Evolutionary conservation across 2,113 vertebrate genomes (phyloP).

Genomic region (Cettia cetti): DNA sequence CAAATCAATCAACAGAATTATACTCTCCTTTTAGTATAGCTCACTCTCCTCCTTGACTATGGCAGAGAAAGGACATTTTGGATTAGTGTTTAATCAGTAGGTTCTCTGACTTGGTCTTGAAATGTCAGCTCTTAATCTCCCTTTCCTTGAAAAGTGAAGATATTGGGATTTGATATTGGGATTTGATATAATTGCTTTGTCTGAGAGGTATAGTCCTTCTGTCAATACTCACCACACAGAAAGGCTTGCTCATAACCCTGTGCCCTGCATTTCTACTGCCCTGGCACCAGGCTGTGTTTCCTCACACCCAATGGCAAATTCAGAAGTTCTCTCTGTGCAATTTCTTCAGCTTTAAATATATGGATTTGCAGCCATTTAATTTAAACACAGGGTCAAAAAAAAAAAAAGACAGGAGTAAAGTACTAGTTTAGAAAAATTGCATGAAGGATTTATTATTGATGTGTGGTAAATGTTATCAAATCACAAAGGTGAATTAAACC

Average conservation of each 20-base stretch:
- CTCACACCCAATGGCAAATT: not conserved
- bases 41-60: not conserved
- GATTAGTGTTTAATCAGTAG: slow-evolving; percentile 46
- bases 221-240: not conserved
- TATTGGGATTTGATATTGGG: slow-evolving; percentile 9
- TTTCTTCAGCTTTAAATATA: not conserved
- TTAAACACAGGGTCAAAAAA: not conserved
- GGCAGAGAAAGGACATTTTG: not conserved
- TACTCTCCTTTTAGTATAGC: slow-evolving; percentile 3
- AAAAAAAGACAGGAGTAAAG: not conserved
- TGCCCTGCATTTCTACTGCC: not conserved
- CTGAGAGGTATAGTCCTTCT: not conserved
- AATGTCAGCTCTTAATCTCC: slow-evolving; percentile 45
- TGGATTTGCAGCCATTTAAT: not conserved
- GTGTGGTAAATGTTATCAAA: not conserved
- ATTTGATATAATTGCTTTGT: slow-evolving; percentile 10
- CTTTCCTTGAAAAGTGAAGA: slow-evolving; percentile 30
- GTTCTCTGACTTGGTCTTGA: slow-evolving; percentile 42
- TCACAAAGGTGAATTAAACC: not conserved
- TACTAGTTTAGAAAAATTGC: not conserved
- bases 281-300: not conserved
- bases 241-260: not conserved
- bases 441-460: not conserved
- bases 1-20: slow-evolving; percentile 34
- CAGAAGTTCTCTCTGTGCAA: not conserved